Conservation (phyloP, 2,113 vertebrate genomes). For the Sphaerodactylus townsendi region DNA sequence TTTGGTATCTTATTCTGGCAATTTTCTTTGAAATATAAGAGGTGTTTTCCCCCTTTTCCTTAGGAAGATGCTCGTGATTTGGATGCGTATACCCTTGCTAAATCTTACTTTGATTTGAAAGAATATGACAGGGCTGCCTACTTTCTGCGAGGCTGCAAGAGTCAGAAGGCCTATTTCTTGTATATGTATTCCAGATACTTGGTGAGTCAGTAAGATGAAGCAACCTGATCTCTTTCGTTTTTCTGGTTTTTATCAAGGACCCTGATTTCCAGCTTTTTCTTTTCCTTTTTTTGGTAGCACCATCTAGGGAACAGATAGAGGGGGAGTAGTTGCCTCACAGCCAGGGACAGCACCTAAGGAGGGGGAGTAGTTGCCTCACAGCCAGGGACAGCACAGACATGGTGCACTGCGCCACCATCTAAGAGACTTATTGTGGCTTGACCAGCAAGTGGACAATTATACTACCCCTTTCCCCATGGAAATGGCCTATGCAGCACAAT, state of each 20-base stretch:
- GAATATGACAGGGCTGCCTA: constrained; percentile 97
- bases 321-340: too few species aligned
- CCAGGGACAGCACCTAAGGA: too few species aligned
- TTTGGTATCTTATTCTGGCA: not conserved
- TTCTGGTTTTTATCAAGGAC: not conserved
- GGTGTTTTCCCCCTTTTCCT: constrained; percentile 17
- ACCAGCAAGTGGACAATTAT: too few species aligned
- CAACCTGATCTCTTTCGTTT: not conserved
- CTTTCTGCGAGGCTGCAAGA: constrained; percentile 92
- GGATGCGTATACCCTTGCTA: constrained; percentile 93
- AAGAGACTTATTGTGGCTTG: too few species aligned
- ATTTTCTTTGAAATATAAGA: not conserved
- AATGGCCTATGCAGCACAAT: too few species aligned
- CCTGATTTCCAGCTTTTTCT: not conserved
- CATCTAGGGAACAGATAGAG: not conserved
- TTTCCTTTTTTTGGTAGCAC: not conserved
- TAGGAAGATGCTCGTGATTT: constrained; percentile 95
- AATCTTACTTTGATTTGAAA: constrained; percentile 97
- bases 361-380: too few species aligned
- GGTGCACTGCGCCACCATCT: too few species aligned
- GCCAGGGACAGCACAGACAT: too few species aligned
- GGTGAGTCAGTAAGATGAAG: constrained; percentile 74
- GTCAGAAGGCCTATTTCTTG: constrained; percentile 96
- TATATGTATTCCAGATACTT: constrained; percentile 99
- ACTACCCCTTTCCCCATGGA: too few species aligned